These are phyloP conservation scores for Pterois miles DNA, from an alignment of 2,797 vertebrate genomes.

Conservation along the genomic window DNA sequence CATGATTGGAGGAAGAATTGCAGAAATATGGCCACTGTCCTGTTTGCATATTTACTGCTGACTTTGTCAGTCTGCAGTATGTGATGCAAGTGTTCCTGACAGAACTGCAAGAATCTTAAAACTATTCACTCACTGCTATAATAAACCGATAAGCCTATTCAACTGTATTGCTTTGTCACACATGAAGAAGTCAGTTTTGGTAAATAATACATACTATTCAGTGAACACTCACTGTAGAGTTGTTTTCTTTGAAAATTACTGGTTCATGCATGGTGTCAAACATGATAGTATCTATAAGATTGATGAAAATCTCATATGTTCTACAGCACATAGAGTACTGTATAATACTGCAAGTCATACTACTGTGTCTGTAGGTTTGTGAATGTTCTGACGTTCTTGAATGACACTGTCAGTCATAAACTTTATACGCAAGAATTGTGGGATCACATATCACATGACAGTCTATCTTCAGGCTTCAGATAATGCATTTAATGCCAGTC, in stretches of 20 bases:
- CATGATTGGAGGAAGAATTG: conserved; percentile 39
- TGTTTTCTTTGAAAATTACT: conserved; percentile 19
- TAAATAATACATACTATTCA: conserved; percentile 35
- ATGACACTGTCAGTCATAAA: too few relatives aligned
- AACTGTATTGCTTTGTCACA: conserved; percentile 17
- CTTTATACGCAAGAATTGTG: too few relatives aligned
- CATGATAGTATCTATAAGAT: not conserved
- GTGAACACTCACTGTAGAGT: not conserved
- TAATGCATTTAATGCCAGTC: too few relatives aligned
- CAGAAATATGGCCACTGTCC: conserved; percentile 21
- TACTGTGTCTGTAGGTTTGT: not conserved
- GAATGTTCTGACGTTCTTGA: too few relatives aligned
- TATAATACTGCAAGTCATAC: too few relatives aligned
- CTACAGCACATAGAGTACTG: not conserved
- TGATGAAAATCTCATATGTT: not conserved
- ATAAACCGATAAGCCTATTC: conserved; percentile 10
- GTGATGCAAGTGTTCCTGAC: conserved; percentile 37
- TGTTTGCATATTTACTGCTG: conserved; percentile 53
- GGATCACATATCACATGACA: too few relatives aligned
- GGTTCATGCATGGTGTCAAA: not conserved
- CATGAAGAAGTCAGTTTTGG: conserved; percentile 8
- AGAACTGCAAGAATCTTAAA: conserved; percentile 30
- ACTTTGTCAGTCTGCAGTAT: conserved; percentile 33
- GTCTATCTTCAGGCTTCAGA: too few relatives aligned
- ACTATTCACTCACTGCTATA: conserved; percentile 1